A percentile compares a stretch with the other conserved stretches of the same genome.
Conservation (phyloP, 1,140 invertebrate species). For the Brachionus calyciflorus region DNA sequence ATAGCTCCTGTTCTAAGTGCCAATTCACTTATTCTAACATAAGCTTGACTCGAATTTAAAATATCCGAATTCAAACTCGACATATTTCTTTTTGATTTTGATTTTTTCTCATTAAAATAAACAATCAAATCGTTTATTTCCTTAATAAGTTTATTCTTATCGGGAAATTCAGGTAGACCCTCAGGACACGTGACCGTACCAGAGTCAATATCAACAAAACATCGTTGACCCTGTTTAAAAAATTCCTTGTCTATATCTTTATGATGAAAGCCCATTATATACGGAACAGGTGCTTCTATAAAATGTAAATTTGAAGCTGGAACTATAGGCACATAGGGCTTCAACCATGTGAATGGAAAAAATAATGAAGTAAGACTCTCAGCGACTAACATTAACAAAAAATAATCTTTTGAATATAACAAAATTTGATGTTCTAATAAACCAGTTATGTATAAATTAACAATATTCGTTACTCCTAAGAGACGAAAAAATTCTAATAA, state of each 20-base stretch:
- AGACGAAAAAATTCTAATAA: conserved; percentile 78
- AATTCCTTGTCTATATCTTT: conserved; percentile 52
- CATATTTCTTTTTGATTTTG: not conserved
- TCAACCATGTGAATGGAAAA: conserved; percentile 94
- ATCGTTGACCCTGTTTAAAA: conserved; percentile 57
- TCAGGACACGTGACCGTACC: conserved; percentile 86
- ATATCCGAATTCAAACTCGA: conserved; percentile 32
- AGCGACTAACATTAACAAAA: conserved; percentile 90
- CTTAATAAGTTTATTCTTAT: conserved; percentile 76
- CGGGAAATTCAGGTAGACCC: conserved; percentile 87
- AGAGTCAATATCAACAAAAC: conserved; percentile 92
- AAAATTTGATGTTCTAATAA: conserved; percentile 94
- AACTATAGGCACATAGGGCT: conserved; percentile 97
- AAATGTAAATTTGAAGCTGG: conserved; percentile 91
- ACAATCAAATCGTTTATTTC: conserved; percentile 78
- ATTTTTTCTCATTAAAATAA: conserved; percentile 63
- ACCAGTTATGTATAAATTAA: conserved; percentile 90
- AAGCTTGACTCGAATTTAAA: conserved; percentile 42
- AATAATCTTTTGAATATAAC: conserved; percentile 85
- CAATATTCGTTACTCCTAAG: conserved; percentile 81
- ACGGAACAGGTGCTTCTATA: conserved; percentile 96
- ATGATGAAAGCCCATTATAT: conserved; percentile 81
- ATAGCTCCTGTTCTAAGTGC: not conserved
- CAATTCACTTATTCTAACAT: not conserved
- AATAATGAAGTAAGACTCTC: conserved; percentile 84